These are phyloP conservation scores for Meiosimyza platycephala DNA, from an alignment of 2,888 invertebrate species.

Conservation along the genomic window DNA sequence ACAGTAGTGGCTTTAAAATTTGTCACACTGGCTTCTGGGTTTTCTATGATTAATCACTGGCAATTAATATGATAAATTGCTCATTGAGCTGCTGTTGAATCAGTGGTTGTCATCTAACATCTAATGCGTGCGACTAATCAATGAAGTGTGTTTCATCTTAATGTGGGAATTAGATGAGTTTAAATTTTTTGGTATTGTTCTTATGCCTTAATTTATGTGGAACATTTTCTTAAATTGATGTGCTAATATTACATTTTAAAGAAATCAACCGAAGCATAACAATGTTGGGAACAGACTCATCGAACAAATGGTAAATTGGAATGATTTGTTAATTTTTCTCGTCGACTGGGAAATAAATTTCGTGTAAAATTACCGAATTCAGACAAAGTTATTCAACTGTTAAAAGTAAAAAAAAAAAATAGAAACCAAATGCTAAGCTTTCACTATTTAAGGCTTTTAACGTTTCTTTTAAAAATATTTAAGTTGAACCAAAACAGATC, in stretches of 20 bases:
- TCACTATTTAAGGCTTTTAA: no score
- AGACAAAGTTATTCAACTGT: no score
- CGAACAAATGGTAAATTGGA: no score
- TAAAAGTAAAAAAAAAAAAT: no score
- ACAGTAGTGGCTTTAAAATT: slow-evolving; percentile 27
- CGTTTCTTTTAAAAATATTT: no score
- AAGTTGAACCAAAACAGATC: no score
- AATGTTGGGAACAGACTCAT: no score
- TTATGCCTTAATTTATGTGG: slow-evolving; percentile 8
- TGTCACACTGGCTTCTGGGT: slow-evolving; percentile 1
- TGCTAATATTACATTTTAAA: slow-evolving; percentile 7
- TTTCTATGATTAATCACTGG: slow-evolving; percentile 47
- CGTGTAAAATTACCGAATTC: no score
- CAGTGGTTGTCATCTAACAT: no score
- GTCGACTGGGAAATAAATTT: no score
- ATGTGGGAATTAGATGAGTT: slow-evolving; percentile 19
- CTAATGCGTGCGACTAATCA: background rate
- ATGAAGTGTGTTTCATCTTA: slow-evolving; percentile 27
- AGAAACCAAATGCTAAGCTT: no score
- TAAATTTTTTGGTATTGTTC: slow-evolving; percentile 4
- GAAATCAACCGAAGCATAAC: background rate
- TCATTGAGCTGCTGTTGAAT: slow-evolving; percentile 32
- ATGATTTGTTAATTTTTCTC: no score
- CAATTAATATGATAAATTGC: slow-evolving; percentile 49
- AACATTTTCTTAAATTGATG: slow-evolving; percentile 1